Percentiles rank a stretch among this genome's conserved stretches.
Conservation (phyloP, 2,113 vertebrate species). For the Xiphophorus maculatus region DNA sequence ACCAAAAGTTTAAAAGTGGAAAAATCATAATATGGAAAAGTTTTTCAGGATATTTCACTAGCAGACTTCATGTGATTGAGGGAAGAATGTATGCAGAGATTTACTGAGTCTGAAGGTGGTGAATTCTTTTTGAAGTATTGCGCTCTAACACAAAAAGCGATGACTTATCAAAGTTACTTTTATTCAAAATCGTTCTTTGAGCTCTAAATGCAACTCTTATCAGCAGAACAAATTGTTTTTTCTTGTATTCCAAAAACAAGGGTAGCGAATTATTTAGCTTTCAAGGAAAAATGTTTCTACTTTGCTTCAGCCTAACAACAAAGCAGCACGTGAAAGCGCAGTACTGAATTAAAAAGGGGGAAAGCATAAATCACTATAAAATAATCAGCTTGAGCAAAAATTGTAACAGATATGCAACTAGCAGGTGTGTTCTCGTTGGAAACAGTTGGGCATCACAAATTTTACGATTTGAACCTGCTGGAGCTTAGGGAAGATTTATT, state of each 20-base stretch:
- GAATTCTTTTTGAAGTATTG: neutral
- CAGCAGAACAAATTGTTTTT: neutral
- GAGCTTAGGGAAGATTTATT: conserved; percentile 8
- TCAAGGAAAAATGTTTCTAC: conserved; percentile 4
- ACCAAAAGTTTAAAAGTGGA: neutral
- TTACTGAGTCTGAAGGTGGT: neutral
- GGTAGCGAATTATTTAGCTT: conserved; percentile 15
- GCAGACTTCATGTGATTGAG: too few species aligned
- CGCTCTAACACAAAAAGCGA: neutral
- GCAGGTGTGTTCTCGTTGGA: conserved; percentile 18
- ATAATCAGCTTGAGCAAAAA: conserved; percentile 36
- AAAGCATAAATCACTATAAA: neutral
- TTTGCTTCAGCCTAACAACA: neutral
- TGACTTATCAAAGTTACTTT: neutral
- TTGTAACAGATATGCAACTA: conserved; percentile 53
- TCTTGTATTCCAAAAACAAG: conserved; percentile 1
- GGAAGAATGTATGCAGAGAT: neutral
- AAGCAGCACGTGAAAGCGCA: neutral
- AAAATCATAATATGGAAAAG: neutral
- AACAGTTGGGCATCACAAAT: conserved; percentile 1
- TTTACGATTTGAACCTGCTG: conserved; percentile 6
- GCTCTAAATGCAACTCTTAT: neutral
- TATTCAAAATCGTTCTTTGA: neutral
- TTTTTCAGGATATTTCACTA: too few species aligned
- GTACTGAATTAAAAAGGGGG: neutral